Evolutionary conservation across 2,888 invertebrate species (phyloP).

Genomic region (Troides oblongomaculatus): DNA sequence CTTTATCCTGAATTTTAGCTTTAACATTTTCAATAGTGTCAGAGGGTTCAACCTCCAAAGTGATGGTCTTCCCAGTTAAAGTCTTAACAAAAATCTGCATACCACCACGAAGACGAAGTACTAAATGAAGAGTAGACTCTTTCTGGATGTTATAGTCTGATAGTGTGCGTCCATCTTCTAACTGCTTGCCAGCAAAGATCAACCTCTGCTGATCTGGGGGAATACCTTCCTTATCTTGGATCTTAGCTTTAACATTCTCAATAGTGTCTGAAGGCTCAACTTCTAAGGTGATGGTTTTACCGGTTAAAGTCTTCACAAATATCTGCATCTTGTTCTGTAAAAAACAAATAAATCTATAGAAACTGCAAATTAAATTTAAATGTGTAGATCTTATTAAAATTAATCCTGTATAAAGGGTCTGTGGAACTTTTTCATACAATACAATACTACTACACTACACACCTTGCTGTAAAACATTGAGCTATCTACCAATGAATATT

Average conservation of each 20-base stretch:
- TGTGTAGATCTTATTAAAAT: not conserved
- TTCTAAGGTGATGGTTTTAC: constrained; percentile 90
- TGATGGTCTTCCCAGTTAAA: constrained; percentile 35
- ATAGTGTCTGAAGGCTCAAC: constrained; percentile 52
- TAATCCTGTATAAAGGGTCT: no score
- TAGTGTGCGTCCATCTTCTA: not conserved
- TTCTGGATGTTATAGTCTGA: constrained; percentile 1
- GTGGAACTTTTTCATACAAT: no score
- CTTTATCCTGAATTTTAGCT: constrained; percentile 35
- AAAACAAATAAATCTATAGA: not conserved
- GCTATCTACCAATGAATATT: not conserved
- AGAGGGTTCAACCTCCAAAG: constrained; percentile 32
- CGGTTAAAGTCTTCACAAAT: constrained; percentile 82
- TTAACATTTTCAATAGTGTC: constrained; percentile 36
- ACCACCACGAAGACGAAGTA: constrained; percentile 4
- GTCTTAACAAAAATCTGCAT: constrained; percentile 37
- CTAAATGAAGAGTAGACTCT: not conserved
- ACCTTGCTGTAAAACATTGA: no score
- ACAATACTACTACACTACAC: not conserved
- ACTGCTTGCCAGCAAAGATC: not conserved
- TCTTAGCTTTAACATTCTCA: not conserved
- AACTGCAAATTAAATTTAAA: not conserved
- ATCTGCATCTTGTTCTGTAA: constrained; percentile 83
- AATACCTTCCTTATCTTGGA: constrained; percentile 2
- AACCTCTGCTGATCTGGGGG: constrained; percentile 5